Evolutionary conservation across 2,113 vertebrate genomes (phyloP).

Genomic region (Solea solea): DNA sequence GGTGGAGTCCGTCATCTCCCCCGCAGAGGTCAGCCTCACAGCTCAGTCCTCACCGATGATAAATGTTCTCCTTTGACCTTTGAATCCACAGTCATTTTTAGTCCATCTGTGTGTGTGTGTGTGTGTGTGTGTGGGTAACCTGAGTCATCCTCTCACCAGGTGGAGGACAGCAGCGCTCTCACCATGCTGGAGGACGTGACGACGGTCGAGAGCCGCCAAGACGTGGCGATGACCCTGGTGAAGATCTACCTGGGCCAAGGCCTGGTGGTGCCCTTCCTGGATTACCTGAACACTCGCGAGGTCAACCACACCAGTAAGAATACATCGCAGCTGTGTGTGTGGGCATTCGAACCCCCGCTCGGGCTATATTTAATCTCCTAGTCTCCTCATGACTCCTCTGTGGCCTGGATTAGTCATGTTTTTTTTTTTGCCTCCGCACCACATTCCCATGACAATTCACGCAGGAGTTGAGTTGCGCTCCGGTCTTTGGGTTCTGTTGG

Average conservation of each 20-base stretch:
- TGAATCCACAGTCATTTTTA: no score
- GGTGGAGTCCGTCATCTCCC: conserved; percentile 83
- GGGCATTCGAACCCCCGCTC: conserved; percentile 38
- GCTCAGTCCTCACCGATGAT: conserved; percentile 15
- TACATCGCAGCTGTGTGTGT: conserved; percentile 30
- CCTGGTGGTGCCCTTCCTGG: conserved; percentile 87
- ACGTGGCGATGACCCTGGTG: conserved; percentile 90
- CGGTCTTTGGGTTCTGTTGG: conserved; percentile 54
- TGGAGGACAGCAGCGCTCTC: conserved; percentile 78
- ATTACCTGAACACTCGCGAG: conserved; percentile 86
- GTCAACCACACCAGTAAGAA: conserved; percentile 89
- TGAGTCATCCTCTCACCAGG: conserved; percentile 63
- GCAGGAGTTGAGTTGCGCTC: conserved; percentile 37
- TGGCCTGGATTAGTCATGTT: conserved; percentile 63
- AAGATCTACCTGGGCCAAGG: conserved; percentile 91
- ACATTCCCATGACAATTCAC: conserved; percentile 48
- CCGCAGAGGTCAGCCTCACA: conserved; percentile 61
- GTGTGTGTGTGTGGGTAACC: no score
- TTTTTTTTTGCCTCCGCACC: conserved; percentile 55
- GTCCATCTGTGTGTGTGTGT: no score
- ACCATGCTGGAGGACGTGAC: conserved; percentile 90
- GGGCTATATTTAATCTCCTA: conserved; percentile 68
- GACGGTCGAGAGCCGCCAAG: conserved; percentile 87
- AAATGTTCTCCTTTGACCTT: neutral
- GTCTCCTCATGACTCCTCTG: conserved; percentile 55